Evolutionary conservation across 2,797 vertebrate species (phyloP), one percentile per base, ranked within the genome.

Genomic region (Chaenodraco wilsoni): DNA sequence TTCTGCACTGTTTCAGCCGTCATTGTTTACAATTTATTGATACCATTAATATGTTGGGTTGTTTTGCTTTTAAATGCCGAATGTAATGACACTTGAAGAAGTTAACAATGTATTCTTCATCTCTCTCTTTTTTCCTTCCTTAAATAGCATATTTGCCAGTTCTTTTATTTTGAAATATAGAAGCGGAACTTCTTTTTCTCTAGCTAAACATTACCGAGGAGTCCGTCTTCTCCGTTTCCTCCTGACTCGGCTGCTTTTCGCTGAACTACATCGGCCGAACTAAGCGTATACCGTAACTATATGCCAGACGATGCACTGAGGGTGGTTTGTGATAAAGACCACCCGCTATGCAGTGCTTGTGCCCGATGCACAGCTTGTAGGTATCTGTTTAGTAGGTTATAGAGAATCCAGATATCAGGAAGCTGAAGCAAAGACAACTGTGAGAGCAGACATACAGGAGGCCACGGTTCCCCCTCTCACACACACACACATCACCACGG

Each of bases 401-500:
- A 68, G 19, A 9, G 40, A 84, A 76, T 58, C 7, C 23, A 71
- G 74, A 70, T 41, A 76, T 61, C 87, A 85, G 84, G 86, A 87
- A 90, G 79, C 84, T 59, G 73, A 79, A 80, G 74, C 83, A 72
- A 69, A 83, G 73, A 78, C 73, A 86, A 71, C 19, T 66, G 76
- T 57, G 74, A 84, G 66, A 85, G 66, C 82, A 81, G 80, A 75
- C 74, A 79, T 84, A 88, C 85, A 83, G 87, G 85, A 92, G 91
- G 91, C 91, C 89, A 89, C 89, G 89, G 91, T 92, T 92, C 90
- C 93, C 93, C 92, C 93, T 94, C 93, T 94, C 94, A 93, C 92
- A 85, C 85, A 89, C 84, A 95, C 95, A 95, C 95, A 94, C 96
- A 96, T 96, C 95, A 96, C 91, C 93, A 95, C 96, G 95, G 97